These are phyloP conservation scores for Ophiodon elongatus DNA, from an alignment of 2,113 vertebrate genomes.

Conservation along the genomic window DNA sequence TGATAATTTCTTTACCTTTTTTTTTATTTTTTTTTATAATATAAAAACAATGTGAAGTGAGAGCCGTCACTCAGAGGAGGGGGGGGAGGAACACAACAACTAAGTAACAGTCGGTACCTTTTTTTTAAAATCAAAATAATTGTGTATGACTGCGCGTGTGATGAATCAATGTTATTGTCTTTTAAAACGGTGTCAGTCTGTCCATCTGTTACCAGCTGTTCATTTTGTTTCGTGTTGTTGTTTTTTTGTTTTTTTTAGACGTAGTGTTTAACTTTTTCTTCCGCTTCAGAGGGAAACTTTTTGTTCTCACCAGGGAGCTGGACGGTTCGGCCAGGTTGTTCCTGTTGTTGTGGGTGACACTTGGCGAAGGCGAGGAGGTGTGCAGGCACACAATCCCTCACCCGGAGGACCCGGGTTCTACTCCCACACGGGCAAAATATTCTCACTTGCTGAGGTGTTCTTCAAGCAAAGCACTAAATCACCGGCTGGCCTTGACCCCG, in stretches of 20 bases:
- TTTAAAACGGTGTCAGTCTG: constrained; percentile 23
- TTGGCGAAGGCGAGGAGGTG: constrained; percentile 6
- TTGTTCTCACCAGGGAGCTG: constrained; percentile 34
- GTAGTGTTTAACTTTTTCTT: not conserved
- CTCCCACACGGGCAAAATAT: not conserved
- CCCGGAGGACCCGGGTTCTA: not conserved
- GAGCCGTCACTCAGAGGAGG: constrained; percentile 18
- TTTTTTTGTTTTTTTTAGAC: too few species aligned
- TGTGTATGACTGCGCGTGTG: constrained; percentile 15
- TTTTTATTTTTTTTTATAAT: not conserved
- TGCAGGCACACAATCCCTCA: constrained; percentile 10
- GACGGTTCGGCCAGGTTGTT: constrained; percentile 1
- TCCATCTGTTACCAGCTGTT: constrained; percentile 18
- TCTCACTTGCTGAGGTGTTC: constrained; percentile 27
- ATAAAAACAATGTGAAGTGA: not conserved
- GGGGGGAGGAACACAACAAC: not conserved
- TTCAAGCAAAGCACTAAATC: constrained; percentile 25
- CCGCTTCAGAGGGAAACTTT: not conserved
- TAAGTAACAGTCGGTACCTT: constrained; percentile 27
- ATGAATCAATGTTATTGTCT: constrained; percentile 30
- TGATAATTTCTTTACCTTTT: not conserved
- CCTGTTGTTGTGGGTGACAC: constrained; percentile 14
- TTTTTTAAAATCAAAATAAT: constrained; percentile 24
- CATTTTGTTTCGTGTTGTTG: too few species aligned
- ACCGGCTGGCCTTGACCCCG: not conserved